Base-by-base conservation (phyloP, 2,888 invertebrate genomes). In the Clistopyga incitator region DNA sequence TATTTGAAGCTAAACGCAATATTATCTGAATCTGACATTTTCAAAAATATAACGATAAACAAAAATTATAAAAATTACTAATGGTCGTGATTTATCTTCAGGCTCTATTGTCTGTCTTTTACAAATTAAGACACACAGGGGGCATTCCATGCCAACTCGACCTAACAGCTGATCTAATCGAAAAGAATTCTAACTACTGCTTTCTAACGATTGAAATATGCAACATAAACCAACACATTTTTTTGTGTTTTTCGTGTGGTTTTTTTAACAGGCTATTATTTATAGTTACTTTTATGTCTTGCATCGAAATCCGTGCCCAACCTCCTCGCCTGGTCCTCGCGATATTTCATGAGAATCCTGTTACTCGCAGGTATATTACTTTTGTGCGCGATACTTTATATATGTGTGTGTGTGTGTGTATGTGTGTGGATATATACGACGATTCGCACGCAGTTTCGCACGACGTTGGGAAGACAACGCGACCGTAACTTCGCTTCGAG, bases 361-460 rank as follows among this genome's bases (percentile, higher is more conserved):
- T 50, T 61, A 15, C 52, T 38, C 64, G 75, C 29, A 34, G 61
- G 20, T 50, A 75, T 50, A 64, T 50, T 61, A 34, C 50, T 29
- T 64, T 38, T 38, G 59, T 42, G n/a, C 34, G 18, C 20, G 25
- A 47, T 18, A 25, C 52, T n/a, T n/a, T n/a, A n/a, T n/a, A n/a
- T n/a, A n/a, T n/a, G n/a, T n/a, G 11, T 42, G 18, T 23, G 47
- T 42, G 34, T 20, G 23, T 18, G 18, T 25, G 23, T 23, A 59
- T 42, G 29, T 20, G 23, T 18, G 18, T 25, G 23, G 68, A 52
- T 47, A 52, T 45, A 67, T 54, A 56, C 38, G n/a, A 82, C 56
- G 68, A 67, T 78, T 83, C 29, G 79, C 72, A 52, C 79, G 82
- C 47, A 79, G 65, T 71, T 79, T 83, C 65, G 78, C 75, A 67